Conservation (phyloP, 2,888 invertebrate genomes). For the Drosophila quinaria region DNA sequence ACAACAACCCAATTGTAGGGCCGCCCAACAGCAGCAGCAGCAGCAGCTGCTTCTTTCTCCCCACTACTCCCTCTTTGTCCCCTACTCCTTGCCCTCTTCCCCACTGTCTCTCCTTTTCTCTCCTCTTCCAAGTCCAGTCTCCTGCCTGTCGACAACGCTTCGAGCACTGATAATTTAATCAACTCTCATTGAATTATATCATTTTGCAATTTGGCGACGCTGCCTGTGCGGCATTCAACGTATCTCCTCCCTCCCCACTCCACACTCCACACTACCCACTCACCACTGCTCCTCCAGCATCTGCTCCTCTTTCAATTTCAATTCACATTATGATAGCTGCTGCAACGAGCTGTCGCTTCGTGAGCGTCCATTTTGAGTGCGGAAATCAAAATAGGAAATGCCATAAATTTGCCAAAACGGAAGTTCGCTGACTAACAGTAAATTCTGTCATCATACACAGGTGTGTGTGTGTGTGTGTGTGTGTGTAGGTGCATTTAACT, state of each 20-base stretch:
- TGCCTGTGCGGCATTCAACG: slow-evolving; percentile 43
- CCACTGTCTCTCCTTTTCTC: neutral
- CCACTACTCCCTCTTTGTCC: neutral
- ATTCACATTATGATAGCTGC: slow-evolving; percentile 76
- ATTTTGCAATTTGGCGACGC: slow-evolving; percentile 75
- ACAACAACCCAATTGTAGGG: slow-evolving; percentile 44
- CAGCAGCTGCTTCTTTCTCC: slow-evolving; percentile 2
- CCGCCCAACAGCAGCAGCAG: slow-evolving; percentile 26
- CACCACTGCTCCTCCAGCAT: neutral
- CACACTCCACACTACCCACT: neutral
- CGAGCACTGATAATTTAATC: slow-evolving; percentile 78
- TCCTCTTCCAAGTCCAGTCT: neutral
- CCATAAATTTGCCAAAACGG: slow-evolving; percentile 72
- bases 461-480: slow-evolving; percentile 11
- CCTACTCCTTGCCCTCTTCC: neutral
- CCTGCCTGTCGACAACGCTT: slow-evolving; percentile 1
- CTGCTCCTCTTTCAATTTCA: slow-evolving; percentile 53
- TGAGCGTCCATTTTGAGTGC: slow-evolving; percentile 74
- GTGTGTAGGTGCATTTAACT: slow-evolving; percentile 16
- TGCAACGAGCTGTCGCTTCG: slow-evolving; percentile 51
- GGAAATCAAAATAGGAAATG: slow-evolving; percentile 81
- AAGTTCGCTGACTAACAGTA: slow-evolving; percentile 31
- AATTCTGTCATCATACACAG: neutral
- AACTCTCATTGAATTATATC: slow-evolving; percentile 83
- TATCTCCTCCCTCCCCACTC: too few relatives aligned